Evolutionary conservation across 2,888 invertebrate genomes (phyloP), one percentile per base, ranked within the genome.

Genomic region (Magallana nippona): DNA sequence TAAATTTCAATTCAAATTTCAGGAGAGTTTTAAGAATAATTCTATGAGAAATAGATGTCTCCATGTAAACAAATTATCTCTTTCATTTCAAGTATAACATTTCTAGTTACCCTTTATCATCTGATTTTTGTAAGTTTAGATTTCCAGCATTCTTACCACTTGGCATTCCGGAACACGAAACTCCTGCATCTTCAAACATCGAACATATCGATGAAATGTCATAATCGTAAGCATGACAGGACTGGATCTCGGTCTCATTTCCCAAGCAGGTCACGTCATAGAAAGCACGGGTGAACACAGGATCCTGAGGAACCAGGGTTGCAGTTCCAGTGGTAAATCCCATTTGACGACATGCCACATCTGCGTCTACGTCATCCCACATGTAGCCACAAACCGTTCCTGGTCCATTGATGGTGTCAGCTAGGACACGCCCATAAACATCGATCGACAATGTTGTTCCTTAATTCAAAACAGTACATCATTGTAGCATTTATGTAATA

Each of bases 361-460:
- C 55, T 10, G 83, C 83, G 27, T 79, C 79, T 15, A 10, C 55
- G 44, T 83, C 63, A n/a, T 78, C 63, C 83, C 83, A 83, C 19
- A 17, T 17, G 22, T 62, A 27, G 1, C 27, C 27, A 27, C 27
- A 27, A 27, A 27, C 10, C 11, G 44, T 63, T 27, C 63, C 63
- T 13, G 63, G 10, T 22, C 63, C 63, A 15, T 63, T 63, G 1
- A 22, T 10, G 27, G 27, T 63, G 63, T 19, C 1, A 63, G 22
- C 22, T 15, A 81, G n/a, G 5, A 44, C 44, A 5, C 44, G 44
- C 5, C 44, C 44, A 32, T 32, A 1, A 32, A 32, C 32, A 32
- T 32, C 32, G 32, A 32, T 32, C 32, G 32, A 32, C 3, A 32
- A 2, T 32, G 32, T 32, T 3, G 32, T 32, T 32, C 32, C 32